Conservation (phyloP, 2,888 invertebrate species). For the Hypomecis atomaria region DNA sequence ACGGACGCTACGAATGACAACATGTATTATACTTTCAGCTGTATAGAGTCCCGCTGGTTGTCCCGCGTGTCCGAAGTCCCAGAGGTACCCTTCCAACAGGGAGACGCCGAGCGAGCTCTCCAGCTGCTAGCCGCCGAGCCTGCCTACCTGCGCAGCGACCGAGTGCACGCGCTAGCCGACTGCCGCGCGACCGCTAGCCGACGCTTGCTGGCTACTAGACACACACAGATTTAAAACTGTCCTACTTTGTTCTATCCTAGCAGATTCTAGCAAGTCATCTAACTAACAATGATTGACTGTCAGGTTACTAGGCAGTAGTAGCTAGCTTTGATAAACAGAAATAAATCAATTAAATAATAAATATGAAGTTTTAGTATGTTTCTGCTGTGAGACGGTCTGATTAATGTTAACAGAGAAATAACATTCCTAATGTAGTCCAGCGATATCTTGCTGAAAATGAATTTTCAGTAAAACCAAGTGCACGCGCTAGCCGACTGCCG, state of each 20-base stretch:
- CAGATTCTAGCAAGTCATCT: not conserved
- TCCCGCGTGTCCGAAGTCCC: constrained; percentile 62
- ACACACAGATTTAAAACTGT: constrained; percentile 1
- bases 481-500: constrained; percentile 69
- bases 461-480: constrained; percentile 55
- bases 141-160: constrained; percentile 69
- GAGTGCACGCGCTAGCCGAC: constrained; percentile 66
- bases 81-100: constrained; percentile 57
- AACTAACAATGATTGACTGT: too few species aligned
- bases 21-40: constrained; percentile 54
- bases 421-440: too few species aligned
- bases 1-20: too few species aligned
- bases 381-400: too few species aligned
- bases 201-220: constrained; percentile 33
- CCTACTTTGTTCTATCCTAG: too few species aligned
- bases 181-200: constrained; percentile 70
- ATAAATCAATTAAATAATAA: too few species aligned
- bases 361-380: too few species aligned
- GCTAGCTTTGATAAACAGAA: too few species aligned
- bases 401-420: too few species aligned
- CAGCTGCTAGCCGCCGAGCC: constrained; percentile 58
- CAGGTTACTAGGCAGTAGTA: too few species aligned
- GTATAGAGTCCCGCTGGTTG: constrained; percentile 75
- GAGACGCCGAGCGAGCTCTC: constrained; percentile 52
- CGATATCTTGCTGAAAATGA: constrained; percentile 42